Evolutionary conservation across 2,888 invertebrate genomes (phyloP).

Genomic region (Phania funesta): DNA sequence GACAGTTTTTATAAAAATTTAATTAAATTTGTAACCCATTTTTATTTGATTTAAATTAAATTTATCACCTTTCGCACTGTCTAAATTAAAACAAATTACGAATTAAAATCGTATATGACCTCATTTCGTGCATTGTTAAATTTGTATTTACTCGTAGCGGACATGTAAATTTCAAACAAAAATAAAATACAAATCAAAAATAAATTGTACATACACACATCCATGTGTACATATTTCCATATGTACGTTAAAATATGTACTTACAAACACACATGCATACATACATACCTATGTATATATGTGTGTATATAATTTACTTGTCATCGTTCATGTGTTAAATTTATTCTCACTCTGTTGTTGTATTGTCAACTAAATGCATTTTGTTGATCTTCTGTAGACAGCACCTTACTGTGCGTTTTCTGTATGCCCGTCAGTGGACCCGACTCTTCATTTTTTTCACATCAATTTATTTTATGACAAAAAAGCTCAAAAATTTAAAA

Average conservation of each 20-base stretch:
- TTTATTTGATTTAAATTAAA: constrained; percentile 3
- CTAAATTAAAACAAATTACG: constrained; percentile 15
- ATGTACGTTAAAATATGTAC: too few species aligned
- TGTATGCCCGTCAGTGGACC: constrained; percentile 8
- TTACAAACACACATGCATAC: not conserved
- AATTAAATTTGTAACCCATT: not conserved
- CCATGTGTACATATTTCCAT: not conserved
- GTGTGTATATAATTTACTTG: not conserved
- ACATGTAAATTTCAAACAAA: constrained; percentile 55
- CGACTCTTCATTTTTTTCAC: constrained; percentile 13
- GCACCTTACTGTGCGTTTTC: constrained; percentile 4
- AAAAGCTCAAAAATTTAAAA: not conserved
- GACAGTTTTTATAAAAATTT: not conserved
- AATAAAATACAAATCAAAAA: constrained; percentile 27
- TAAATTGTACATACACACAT: not conserved
- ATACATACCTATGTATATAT: not conserved
- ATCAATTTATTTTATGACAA: constrained; percentile 35
- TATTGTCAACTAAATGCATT: constrained; percentile 37
- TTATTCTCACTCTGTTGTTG: constrained; percentile 5
- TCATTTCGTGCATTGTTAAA: constrained; percentile 66
- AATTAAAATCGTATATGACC: constrained; percentile 43
- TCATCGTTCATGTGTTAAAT: constrained; percentile 17
- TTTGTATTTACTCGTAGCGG: constrained; percentile 56
- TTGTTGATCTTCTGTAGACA: constrained; percentile 17
- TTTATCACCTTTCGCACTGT: constrained; percentile 51